These are phyloP conservation scores for Cydia strobilella DNA, from an alignment of 1,140 invertebrate species.

Conservation along the genomic window DNA sequence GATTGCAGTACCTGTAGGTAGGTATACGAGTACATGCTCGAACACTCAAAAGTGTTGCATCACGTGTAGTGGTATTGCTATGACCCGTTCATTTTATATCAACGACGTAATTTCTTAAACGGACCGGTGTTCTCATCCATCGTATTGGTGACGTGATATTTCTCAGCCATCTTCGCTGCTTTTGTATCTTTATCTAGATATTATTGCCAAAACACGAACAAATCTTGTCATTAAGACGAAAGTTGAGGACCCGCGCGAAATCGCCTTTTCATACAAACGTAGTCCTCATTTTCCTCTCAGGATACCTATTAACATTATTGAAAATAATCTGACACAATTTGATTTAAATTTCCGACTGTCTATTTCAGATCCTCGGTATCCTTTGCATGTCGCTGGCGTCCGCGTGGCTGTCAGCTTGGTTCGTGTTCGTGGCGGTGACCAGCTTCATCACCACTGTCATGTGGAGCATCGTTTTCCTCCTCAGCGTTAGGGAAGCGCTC, in stretches of 20 bases:
- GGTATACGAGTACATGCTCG: background rate
- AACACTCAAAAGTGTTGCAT: constrained; percentile 1
- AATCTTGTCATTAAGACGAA: constrained; percentile 31
- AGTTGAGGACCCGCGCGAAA: too few relatives aligned
- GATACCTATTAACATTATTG: too few relatives aligned
- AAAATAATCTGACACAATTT: too few relatives aligned
- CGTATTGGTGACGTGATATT: constrained; percentile 26
- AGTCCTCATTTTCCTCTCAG: too few relatives aligned
- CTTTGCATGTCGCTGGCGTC: constrained; percentile 89
- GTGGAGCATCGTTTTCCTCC: constrained; percentile 89
- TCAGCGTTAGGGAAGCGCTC: constrained; percentile 88
- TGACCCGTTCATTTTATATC: constrained; percentile 21
- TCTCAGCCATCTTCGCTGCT: background rate
- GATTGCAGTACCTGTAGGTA: background rate
- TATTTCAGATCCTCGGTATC: constrained; percentile 89
- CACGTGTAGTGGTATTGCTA: background rate
- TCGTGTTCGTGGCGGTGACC: constrained; percentile 90
- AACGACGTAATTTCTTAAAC: constrained; percentile 29
- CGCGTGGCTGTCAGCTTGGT: constrained; percentile 86
- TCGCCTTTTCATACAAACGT: too few relatives aligned
- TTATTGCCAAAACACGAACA: background rate
- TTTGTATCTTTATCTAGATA: constrained; percentile 9
- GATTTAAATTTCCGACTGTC: constrained; percentile 39
- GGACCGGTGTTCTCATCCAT: constrained; percentile 27
- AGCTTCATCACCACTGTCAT: constrained; percentile 91